Conservation (phyloP, 2,113 vertebrate genomes). For the Camelus dromedarius region DNA sequence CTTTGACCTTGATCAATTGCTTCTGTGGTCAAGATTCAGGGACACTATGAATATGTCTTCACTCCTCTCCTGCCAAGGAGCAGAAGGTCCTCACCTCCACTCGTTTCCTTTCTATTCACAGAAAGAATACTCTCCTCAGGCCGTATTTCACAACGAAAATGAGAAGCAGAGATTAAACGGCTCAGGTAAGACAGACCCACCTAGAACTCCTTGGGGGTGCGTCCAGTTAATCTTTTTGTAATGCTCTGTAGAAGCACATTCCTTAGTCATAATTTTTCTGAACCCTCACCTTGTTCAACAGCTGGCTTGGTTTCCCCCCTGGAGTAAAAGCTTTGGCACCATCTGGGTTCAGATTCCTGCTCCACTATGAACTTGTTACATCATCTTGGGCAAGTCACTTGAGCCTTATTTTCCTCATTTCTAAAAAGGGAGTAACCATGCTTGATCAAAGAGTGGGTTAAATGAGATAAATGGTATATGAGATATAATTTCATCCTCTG, state of each 20-base stretch:
- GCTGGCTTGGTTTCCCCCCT: neutral
- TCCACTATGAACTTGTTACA: neutral
- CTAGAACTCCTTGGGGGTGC: accelerated
- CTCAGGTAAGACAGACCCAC: conserved; percentile 86
- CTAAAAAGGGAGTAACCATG: neutral
- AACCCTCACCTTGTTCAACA: neutral
- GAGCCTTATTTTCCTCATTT: neutral
- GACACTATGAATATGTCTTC: neutral
- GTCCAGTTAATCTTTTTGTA: neutral
- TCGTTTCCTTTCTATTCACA: conserved; percentile 81
- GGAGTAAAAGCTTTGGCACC: neutral
- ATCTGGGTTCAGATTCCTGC: neutral
- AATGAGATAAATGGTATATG: neutral
- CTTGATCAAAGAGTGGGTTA: neutral
- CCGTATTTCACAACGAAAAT: conserved; percentile 82
- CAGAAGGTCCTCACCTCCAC: conserved; percentile 26
- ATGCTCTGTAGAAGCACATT: neutral
- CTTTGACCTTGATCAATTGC: neutral
- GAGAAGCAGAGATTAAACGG: conserved; percentile 82
- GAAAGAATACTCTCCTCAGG: conserved; percentile 90
- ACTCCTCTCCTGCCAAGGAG: neutral
- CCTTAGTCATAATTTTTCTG: neutral
- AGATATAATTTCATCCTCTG: neutral
- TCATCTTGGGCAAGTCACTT: neutral
- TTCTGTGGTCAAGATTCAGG: neutral